phyloP scores from a whole-genome alignment of 2,113 vertebrate genomes.

The Pterocles gutturalis region DNA sequence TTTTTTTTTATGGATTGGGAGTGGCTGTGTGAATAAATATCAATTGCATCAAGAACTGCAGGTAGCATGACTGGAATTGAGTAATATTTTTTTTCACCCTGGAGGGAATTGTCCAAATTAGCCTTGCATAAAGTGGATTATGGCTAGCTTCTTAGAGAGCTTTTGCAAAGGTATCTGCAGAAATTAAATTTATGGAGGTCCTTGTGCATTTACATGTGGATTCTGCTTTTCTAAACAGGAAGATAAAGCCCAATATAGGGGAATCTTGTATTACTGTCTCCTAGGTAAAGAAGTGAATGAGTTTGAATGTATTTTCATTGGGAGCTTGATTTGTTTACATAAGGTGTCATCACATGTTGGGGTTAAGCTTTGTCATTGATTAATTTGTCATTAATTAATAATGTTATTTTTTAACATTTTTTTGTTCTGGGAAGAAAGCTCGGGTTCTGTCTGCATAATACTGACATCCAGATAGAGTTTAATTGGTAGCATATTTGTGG shows the following conservation, averaged over 20 bases:
- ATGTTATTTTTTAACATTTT: neutral
- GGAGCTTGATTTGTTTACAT: neutral
- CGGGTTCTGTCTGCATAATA: neutral
- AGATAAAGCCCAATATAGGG: neutral
- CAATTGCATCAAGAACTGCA: neutral
- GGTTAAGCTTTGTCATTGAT: neutral
- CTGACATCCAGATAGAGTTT: neutral
- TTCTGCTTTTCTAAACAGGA: neutral
- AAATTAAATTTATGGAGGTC: neutral
- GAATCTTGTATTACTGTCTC: neutral
- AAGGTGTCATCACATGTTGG: neutral
- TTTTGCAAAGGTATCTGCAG: neutral
- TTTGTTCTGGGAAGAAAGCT: neutral
- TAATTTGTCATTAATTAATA: too few species aligned
- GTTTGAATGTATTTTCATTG: neutral
- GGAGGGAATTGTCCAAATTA: neutral
- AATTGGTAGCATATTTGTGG: neutral
- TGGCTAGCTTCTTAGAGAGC: neutral
- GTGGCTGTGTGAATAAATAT: neutral
- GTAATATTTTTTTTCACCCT: neutral
- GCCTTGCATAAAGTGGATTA: neutral
- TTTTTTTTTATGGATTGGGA: neutral
- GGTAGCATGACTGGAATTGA: neutral
- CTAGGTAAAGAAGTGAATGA: neutral
- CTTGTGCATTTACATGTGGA: accelerated